Evolutionary conservation across 2,113 vertebrate species (phyloP).

Genomic region (Brachionichthys hirsutus): DNA sequence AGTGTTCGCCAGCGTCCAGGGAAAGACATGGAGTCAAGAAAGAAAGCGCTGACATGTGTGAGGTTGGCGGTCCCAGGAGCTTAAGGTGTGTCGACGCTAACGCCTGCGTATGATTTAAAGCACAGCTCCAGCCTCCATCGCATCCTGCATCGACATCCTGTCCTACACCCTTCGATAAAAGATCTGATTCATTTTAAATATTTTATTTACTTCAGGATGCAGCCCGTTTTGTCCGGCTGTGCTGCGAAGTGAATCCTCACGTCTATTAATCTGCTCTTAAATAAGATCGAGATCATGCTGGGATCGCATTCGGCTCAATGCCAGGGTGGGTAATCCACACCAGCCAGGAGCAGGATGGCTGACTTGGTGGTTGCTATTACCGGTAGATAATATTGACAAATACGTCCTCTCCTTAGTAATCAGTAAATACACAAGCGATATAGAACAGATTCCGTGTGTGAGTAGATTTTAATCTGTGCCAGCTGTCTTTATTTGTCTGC

Average conservation of each 20-base stretch:
- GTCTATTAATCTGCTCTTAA: slow-evolving; percentile 62
- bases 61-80: slow-evolving; percentile 47
- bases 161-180: no score
- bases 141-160: no score
- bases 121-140: no score
- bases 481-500: background rate
- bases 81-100: slow-evolving; percentile 56
- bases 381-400: slow-evolving; percentile 10
- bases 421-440: background rate
- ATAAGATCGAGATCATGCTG: slow-evolving; percentile 61
- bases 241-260: slow-evolving; percentile 31
- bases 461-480: background rate
- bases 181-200: no score
- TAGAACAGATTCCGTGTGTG: background rate
- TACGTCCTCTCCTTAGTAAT: background rate
- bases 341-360: slow-evolving; percentile 35
- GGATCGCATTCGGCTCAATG: slow-evolving; percentile 53
- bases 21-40: slow-evolving; percentile 28
- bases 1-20: slow-evolving; percentile 43
- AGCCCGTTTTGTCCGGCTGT: slow-evolving; percentile 33
- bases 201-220: slow-evolving; percentile 17
- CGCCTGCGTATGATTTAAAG: slow-evolving; percentile 43
- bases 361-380: slow-evolving; percentile 39
- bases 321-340: slow-evolving; percentile 60
- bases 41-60: slow-evolving; percentile 66